phyloP scores from a whole-genome alignment of 2,797 vertebrate species.

The Acridotheres tristis region DNA sequence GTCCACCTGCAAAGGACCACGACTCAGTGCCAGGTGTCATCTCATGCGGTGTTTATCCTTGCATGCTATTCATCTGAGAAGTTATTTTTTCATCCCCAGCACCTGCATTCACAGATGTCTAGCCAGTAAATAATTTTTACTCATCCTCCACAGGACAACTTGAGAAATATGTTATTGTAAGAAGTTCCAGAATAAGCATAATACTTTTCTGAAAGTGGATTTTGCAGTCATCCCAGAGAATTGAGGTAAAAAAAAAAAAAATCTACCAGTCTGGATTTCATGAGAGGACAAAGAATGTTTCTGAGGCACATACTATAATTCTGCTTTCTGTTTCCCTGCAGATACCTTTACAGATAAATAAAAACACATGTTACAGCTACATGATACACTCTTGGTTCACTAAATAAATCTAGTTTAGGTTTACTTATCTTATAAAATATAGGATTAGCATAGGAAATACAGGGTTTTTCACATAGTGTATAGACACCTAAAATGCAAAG shows the following conservation, averaged over 20 bases:
- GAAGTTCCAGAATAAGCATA: background rate
- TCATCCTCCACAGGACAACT: background rate
- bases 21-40: background rate
- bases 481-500: background rate
- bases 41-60: background rate
- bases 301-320: background rate
- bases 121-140: background rate
- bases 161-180: background rate
- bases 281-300: background rate
- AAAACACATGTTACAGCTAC: background rate
- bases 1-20: background rate
- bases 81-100: background rate
- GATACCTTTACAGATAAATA: background rate
- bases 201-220: background rate
- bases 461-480: background rate
- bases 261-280: background rate
- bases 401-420: background rate
- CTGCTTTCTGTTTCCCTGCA: background rate
- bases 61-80: background rate
- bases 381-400: background rate
- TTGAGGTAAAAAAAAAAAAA: background rate
- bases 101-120: background rate
- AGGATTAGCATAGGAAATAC: background rate
- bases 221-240: background rate
- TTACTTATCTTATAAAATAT: background rate